Percentiles rank a stretch among this genome's conserved stretches.
These are phyloP conservation scores for Apteryx mantelli DNA, from an alignment of 2,113 vertebrate genomes.

Conservation along the genomic window DNA sequence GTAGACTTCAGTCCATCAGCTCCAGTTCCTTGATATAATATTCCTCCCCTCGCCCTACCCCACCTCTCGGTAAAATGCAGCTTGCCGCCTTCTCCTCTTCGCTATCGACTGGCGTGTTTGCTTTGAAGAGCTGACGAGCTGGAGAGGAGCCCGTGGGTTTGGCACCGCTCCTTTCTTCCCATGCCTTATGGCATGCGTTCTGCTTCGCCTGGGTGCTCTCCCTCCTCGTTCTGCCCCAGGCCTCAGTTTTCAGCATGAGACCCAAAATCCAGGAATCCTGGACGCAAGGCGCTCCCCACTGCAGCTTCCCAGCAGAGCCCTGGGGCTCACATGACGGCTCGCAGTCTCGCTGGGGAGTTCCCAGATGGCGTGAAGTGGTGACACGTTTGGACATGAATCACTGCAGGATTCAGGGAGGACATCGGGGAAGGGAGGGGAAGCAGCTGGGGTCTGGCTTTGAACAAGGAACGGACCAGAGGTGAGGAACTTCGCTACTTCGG, in stretches of 20 bases:
- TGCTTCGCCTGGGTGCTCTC: background rate
- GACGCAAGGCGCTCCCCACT: background rate
- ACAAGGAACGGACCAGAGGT: background rate
- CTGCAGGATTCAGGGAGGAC: fast-evolving
- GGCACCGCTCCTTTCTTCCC: conserved; percentile 48
- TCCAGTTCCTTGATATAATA: background rate
- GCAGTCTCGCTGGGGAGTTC: background rate
- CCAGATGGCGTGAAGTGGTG: background rate
- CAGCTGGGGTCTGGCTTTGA: background rate
- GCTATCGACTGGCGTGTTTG: background rate
- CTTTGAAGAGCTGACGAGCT: conserved; percentile 57
- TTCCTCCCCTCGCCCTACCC: background rate
- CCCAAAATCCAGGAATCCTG: background rate
- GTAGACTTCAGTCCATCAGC: conserved; percentile 26
- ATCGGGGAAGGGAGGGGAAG: background rate
- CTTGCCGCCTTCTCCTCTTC: conserved; percentile 2
- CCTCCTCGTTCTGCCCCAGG: background rate
- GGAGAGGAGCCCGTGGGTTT: conserved; percentile 64
- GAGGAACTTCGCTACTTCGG: background rate
- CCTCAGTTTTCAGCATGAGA: background rate
- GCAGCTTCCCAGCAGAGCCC: background rate
- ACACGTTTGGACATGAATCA: background rate
- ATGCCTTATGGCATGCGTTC: conserved; percentile 64
- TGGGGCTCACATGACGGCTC: background rate
- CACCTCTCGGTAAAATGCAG: conserved; percentile 27